phyloP scores from a whole-genome alignment of 2,888 invertebrate genomes.

The Napeogenes sylphis region DNA sequence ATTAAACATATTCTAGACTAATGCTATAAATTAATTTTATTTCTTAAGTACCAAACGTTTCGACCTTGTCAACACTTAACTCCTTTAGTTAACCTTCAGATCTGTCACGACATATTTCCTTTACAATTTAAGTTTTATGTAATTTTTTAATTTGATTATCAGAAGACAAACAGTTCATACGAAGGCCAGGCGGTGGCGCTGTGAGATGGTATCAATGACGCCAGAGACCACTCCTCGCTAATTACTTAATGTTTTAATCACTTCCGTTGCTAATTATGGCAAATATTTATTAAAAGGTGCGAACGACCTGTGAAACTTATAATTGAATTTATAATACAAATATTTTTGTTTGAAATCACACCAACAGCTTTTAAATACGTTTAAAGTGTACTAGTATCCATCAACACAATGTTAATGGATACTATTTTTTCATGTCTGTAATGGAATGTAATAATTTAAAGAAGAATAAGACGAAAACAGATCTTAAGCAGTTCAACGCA shows the following conservation, averaged over 20 bases:
- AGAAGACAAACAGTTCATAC: conserved; percentile 4
- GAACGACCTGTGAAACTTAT: conserved; percentile 14
- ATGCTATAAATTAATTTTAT: background rate
- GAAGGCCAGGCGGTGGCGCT: background rate
- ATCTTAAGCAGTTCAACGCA: conserved; percentile 2
- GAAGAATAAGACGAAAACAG: conserved; percentile 1
- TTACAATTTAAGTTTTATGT: conserved; percentile 9
- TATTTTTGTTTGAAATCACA: background rate
- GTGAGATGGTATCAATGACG: conserved; percentile 26
- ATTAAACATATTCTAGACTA: too few relatives aligned
- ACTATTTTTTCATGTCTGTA: background rate
- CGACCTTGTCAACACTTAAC: conserved; percentile 7
- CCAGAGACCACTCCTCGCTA: conserved; percentile 33
- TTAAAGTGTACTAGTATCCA: too few relatives aligned
- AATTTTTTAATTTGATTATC: conserved; percentile 15
- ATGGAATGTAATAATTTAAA: conserved; percentile 1
- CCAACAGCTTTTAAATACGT: too few relatives aligned
- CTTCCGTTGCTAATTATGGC: conserved; percentile 16
- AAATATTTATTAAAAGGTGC: conserved; percentile 12
- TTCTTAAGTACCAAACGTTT: background rate
- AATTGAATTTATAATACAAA: background rate
- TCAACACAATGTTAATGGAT: too few relatives aligned
- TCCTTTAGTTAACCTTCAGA: conserved; percentile 8
- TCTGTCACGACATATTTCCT: conserved; percentile 11
- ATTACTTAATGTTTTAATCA: conserved; percentile 32